Base-by-base conservation (phyloP, 2,888 invertebrate species). In the Scrobipalpa costella region DNA sequence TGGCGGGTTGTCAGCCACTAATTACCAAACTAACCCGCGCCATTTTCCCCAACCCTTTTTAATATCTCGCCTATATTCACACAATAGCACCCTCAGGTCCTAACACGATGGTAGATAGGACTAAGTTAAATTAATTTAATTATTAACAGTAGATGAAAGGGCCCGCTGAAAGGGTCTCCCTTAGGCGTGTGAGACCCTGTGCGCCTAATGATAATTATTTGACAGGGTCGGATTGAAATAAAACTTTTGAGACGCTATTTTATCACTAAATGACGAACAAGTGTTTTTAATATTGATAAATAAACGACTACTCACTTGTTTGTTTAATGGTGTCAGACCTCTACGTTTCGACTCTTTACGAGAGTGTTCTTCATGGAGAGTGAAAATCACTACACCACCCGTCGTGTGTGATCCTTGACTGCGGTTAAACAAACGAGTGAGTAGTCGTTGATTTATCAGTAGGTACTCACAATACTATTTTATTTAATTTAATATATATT, bases 121-220 rank as follows among this genome's bases (percentile, higher is more conserved):
- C 27, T n/a, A 6, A 11, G 44, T 59, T 59, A 17, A 62, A 62
- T 62, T 55, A 55, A 55, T 62, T 57, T 47, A 57, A 62, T 62
- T 62, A 62, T 62, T 17, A 57, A 62, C 52, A 57, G 44, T 55
- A 17, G 47, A 27, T 62, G 62, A 62, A 62, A 47, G 62, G 62
- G 17, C 1, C 17, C 34, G 44, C 17, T 57, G 57, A 57, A 62
- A 62, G 57, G 57, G 11, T 15, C 55, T 38, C 55, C 52, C 57
- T 47, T 34, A 15, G 62, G 38, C 55, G 50, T 60, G 15, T 33
- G 44, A 27, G 47, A 1, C 33, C 58, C 8, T 47, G 47, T 47
- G 60, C 27, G 15, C 33, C 33, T 60, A 60, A 60, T 60, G 60
- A 49, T 60, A 49, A 60, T 60, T 47, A 60, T 59, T 44, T 8